These are phyloP conservation scores for Cololabis saira DNA, from an alignment of 2,113 vertebrate genomes.

Conservation along the genomic window DNA sequence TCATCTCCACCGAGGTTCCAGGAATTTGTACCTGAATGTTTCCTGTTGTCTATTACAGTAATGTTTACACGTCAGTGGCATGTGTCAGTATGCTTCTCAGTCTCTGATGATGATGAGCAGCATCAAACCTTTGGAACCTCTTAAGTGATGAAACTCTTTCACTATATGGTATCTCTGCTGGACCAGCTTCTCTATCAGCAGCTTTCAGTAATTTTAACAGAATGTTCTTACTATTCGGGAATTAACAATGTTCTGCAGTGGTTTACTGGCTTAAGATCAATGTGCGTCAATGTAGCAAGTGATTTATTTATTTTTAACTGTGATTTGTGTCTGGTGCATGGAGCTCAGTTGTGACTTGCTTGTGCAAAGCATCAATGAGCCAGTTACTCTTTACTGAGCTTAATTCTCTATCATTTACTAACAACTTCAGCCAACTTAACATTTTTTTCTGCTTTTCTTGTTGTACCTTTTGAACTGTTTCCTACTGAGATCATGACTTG, in stretches of 20 bases:
- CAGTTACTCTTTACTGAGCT: neutral
- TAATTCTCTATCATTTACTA: slow-evolving; percentile 32
- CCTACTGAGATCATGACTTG: no score
- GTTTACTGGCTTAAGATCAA: slow-evolving; percentile 31
- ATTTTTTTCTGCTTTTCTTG: slow-evolving; percentile 2
- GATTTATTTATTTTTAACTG: neutral
- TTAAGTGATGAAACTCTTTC: slow-evolving; percentile 53
- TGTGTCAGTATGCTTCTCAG: no score
- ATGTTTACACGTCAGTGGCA: no score
- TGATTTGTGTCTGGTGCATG: slow-evolving; percentile 44
- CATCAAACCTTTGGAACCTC: slow-evolving; percentile 27
- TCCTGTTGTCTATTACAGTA: neutral
- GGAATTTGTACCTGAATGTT: neutral
- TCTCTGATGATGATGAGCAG: no score
- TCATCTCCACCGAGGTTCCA: slow-evolving; percentile 36
- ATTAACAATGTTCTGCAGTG: slow-evolving; percentile 7
- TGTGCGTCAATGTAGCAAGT: slow-evolving; percentile 2
- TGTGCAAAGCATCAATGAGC: slow-evolving; percentile 5
- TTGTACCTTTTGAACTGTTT: no score
- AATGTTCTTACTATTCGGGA: neutral
- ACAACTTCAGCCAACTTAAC: neutral
- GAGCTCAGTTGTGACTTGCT: slow-evolving; percentile 24
- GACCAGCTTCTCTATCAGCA: slow-evolving; percentile 44
- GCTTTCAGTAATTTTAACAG: slow-evolving; percentile 29
- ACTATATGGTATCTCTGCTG: slow-evolving; percentile 26